Conservation (phyloP, 2,113 vertebrate species). For the Platichthys flesus region DNA sequence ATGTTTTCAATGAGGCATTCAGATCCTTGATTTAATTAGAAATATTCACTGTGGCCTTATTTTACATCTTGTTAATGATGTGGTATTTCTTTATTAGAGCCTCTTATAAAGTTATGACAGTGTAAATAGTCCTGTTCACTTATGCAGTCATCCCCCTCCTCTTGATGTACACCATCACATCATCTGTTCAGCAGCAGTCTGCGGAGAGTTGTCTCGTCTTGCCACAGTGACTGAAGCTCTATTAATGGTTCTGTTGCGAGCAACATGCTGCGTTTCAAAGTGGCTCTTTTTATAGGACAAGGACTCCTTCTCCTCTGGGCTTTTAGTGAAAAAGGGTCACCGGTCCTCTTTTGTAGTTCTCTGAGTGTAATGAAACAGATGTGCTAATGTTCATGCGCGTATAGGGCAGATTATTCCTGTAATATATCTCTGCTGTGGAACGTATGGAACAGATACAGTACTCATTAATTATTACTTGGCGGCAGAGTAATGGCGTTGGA, state of each 20-base stretch:
- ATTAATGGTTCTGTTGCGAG: constrained; percentile 67
- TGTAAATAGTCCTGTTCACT: constrained; percentile 1
- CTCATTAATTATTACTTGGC: constrained; percentile 35
- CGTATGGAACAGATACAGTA: constrained; percentile 28
- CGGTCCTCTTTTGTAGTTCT: constrained; percentile 66
- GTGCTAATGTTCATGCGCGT: constrained; percentile 51
- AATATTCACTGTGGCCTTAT: too few species aligned
- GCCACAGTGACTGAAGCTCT: constrained; percentile 40
- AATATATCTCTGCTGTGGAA: constrained; percentile 29
- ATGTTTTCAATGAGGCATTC: too few species aligned
- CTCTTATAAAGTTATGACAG: not conserved
- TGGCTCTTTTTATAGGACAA: constrained; percentile 85
- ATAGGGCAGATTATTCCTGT: constrained; percentile 24
- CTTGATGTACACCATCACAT: not conserved
- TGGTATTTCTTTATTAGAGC: not conserved
- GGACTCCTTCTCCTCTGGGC: constrained; percentile 83
- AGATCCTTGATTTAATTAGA: too few species aligned
- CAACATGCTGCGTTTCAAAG: constrained; percentile 79
- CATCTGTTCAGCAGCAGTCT: constrained; percentile 8
- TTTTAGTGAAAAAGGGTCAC: constrained; percentile 79
- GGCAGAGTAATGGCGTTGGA: constrained; percentile 57
- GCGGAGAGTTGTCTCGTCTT: constrained; percentile 55
- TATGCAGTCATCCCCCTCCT: not conserved
- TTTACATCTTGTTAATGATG: not conserved
- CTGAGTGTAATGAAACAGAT: constrained; percentile 65